A percentile compares a stretch with the other conserved stretches of the same genome.
These are phyloP conservation scores for Clarias batrachus DNA, from an alignment of 2,113 vertebrate species.

Conservation along the genomic window DNA sequence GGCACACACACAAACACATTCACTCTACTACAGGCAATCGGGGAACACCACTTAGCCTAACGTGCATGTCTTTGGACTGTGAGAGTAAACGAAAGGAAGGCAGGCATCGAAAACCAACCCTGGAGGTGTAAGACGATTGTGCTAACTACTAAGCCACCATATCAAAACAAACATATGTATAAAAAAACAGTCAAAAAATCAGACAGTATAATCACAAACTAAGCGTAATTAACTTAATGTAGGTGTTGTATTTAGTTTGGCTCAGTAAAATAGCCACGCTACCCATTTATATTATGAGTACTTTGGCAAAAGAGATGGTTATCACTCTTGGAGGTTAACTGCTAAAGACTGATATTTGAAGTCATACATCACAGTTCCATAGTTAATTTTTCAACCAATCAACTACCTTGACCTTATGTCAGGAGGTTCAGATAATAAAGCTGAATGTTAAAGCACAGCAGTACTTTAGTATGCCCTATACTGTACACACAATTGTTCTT, in stretches of 20 bases:
- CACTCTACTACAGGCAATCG: too few species aligned
- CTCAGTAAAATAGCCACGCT: neutral
- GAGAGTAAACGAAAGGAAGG: too few species aligned
- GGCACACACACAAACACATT: too few species aligned
- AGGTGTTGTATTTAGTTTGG: neutral
- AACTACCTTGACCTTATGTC: neutral
- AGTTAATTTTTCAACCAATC: slow-evolving; percentile 20
- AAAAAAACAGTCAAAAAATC: neutral
- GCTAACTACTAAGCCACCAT: too few species aligned
- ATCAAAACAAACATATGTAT: too few species aligned
- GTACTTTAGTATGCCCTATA: neutral
- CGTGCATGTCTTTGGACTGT: too few species aligned
- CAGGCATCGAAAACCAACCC: too few species aligned
- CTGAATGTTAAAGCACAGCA: slow-evolving; percentile 60
- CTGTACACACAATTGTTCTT: neutral
- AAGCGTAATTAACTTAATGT: neutral
- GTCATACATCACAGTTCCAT: neutral
- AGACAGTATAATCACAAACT: neutral
- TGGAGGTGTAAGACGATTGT: too few species aligned
- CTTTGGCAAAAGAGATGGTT: neutral
- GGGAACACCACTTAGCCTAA: too few species aligned
- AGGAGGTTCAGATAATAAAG: slow-evolving; percentile 64
- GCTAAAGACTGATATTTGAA: neutral
- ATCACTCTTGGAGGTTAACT: neutral
- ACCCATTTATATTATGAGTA: neutral